Evolutionary conservation across 2,888 invertebrate genomes (phyloP).

Genomic region (Xestia xanthographa): DNA sequence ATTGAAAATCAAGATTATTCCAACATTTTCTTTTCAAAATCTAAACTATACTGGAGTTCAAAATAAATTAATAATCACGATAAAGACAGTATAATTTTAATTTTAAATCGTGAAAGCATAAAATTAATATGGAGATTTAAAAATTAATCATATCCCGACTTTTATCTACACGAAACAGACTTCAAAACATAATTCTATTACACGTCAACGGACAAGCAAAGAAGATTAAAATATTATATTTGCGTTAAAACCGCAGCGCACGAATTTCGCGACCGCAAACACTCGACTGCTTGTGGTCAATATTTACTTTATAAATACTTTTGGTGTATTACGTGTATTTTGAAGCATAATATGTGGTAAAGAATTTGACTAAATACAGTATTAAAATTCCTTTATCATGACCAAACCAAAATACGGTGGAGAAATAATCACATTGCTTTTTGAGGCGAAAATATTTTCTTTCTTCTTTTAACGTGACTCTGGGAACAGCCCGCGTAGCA

Average conservation of each 20-base stretch:
- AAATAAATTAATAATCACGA: no score
- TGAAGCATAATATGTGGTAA: background rate
- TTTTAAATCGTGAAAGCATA: no score
- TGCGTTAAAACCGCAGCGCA: slow-evolving; percentile 31
- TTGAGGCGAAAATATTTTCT: background rate
- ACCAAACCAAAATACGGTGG: background rate
- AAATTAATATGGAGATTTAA: background rate
- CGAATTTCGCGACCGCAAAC: slow-evolving; percentile 20
- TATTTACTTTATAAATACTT: slow-evolving; percentile 25
- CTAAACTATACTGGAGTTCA: no score
- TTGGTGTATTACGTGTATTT: background rate
- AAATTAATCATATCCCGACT: background rate
- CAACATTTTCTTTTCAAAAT: no score
- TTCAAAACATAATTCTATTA: slow-evolving; percentile 39
- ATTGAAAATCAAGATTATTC: no score
- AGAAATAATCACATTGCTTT: background rate
- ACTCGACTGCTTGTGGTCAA: slow-evolving; percentile 21
- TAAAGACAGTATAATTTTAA: no score
- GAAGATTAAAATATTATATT: slow-evolving; percentile 53
- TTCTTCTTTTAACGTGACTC: background rate
- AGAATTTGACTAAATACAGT: background rate
- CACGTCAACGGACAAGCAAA: slow-evolving; percentile 32
- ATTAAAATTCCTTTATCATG: background rate
- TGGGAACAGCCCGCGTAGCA: no score
- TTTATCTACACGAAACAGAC: slow-evolving; percentile 22